Evolutionary conservation across 2,797 vertebrate genomes (phyloP), one percentile per base, ranked within the genome.

Genomic region (Babyrousa celebensis): DNA sequence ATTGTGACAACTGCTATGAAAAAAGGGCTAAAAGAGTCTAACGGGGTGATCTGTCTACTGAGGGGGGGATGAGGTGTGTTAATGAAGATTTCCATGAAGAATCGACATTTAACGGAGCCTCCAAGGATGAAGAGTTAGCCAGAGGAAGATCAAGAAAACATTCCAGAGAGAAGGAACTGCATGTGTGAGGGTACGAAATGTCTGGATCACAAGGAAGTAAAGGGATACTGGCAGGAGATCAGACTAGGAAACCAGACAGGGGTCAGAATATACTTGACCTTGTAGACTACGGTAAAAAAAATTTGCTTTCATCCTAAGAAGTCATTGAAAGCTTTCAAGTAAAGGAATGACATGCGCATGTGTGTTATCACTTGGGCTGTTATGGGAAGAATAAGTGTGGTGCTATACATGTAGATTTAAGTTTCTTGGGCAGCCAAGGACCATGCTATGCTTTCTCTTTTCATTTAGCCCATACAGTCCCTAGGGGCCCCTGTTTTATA

Each of bases 261-360:
- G n/a, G 40, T 78, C 84, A 71, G n/a, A 65, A 78, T 58, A 89
- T 54, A 71, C n/a, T 80, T 54, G 12, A 20, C 72, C 25, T 94
- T 48, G 77, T 14, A 25, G 27, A 65, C 48, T 86, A 52, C 68
- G 17, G 29, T 54, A 74, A 94, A 27, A 27, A 12, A 68, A 80
- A 84, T 82, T 40, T 96, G 48, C 68, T 67, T 86, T 74, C 74
- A 91, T 80, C 63, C 43, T 65, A 83, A 74, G 27, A 93, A 80
- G 40, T 52, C 56, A 91, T 1, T 82, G 27, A 95, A 86, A 58
- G 32, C 72, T 72, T 74, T 72, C 89, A 93, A 96, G 90, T 72
- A 91, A 88, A 94, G 5, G 21, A 84, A 78, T 21, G 60, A 80
- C 89, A 86, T 21, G 52, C 58, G 43, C 68, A 65, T 78, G 27